Base-by-base conservation (phyloP, 2,888 invertebrate genomes). In the Cosmopolites sordidus region DNA sequence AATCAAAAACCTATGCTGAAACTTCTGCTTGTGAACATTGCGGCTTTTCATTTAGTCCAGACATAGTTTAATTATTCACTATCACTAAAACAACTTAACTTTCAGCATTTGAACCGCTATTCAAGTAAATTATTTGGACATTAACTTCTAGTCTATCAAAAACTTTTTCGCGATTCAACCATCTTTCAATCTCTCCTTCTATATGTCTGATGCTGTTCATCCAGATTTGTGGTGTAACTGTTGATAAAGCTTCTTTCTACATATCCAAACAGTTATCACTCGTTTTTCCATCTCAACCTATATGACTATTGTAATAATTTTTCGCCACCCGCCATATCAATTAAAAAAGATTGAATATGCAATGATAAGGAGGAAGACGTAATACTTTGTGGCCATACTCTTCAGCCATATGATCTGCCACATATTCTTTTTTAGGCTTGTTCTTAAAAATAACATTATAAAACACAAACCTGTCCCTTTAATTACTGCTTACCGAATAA, bases 311-410 rank as follows among this genome's bases (percentile, higher is more conserved):
- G 37, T 50, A 49, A 29, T 46, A 51, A 16, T 43, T 53, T 18
- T 53, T 53, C 16, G 53, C 29, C 5, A 49, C 42, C 3, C 49
- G 37, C 59, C 54, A 59, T 43, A 59, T 38, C 12, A 51, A 14
- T 15, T 59, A 45, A 22, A 59, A 57, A 9, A 51, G 51, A 38
- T 58, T 58, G 30, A 58, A 58, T 14, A 52, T 50, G 16, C 58
- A 56, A 33, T 49, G 48, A 38, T 58, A 54, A 14, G 56, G 56
- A 30, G 51, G 56, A 9, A 57, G 27, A 6, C 43, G 48, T 17
- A 49, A 39, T 12, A 56, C 48, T 49, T 29, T 56, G 22, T 54
- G 55, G n/a, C 47, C 55, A 54, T 47, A 41, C 29, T 33, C 16
- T 16, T 43, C 45, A n/a, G 58, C 56, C 27, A 58, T 15, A 2